Percentiles rank a stretch among this genome's conserved stretches.
Conservation (phyloP, 37 sponge, comb jelly and placozoan species). For the Crambe crambe region DNA sequence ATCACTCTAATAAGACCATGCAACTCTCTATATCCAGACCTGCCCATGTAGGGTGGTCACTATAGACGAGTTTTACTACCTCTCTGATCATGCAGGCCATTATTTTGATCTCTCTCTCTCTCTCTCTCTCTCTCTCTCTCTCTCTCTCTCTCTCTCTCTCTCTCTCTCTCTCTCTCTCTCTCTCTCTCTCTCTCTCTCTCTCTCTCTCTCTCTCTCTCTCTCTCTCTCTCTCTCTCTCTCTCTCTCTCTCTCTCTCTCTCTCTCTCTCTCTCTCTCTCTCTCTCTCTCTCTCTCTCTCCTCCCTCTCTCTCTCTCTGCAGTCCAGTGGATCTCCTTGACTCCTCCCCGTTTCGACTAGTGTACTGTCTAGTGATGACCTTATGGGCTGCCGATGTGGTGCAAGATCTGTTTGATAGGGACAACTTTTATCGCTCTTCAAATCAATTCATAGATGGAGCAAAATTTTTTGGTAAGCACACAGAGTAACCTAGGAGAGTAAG, state of each 20-base stretch:
- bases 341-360: constrained; percentile 18
- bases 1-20: no score
- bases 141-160: no score
- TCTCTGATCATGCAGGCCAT: no score
- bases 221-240: not conserved
- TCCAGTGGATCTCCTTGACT: constrained; percentile 21
- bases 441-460: constrained; percentile 13
- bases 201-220: not conserved
- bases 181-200: not conserved
- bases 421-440: constrained; percentile 16
- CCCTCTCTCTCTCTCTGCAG: constrained; percentile 30
- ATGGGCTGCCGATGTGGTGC: constrained; percentile 38
- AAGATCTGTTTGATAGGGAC: constrained; percentile 9
- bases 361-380: constrained; percentile 36
- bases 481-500: no score
- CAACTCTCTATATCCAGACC: no score
- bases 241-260: no score
- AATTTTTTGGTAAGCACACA: constrained; percentile 10
- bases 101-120: no score
- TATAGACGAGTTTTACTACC: no score
- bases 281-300: constrained; percentile 29
- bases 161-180: not conserved
- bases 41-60: no score
- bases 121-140: no score
- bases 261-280: no score